Base-by-base conservation (phyloP, 1,140 invertebrate genomes). In the Drosophila rhopaloa region DNA sequence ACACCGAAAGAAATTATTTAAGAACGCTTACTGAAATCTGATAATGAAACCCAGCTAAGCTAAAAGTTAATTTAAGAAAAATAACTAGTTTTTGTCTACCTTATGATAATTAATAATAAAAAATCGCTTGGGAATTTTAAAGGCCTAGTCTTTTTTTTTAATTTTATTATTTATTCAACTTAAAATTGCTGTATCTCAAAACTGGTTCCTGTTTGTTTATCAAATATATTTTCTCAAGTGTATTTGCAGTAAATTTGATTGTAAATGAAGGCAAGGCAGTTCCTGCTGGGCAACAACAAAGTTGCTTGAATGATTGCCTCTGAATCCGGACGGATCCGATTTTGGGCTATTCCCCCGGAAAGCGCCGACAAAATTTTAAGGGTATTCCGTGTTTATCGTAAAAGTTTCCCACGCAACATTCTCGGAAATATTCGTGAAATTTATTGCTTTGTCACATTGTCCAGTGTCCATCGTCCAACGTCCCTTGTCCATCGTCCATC, bases 171-270 rank as follows among this genome's bases (percentile, higher is more conserved):
- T n/a, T n/a, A n/a, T n/a, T n/a, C n/a, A n/a, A n/a, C n/a, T n/a
- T 24, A 32, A 32, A 32, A 32, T 7, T 32, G 0, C 29, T 7
- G 29, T 1, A 32, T 32, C 6, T 1, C 1, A 7, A 32, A 32
- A 1, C 6, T 1, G 0, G 5, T 8, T 32, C 7, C 29, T 1
- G 29, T 4, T 8, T 8, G 1, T 0, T 1, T 32, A 8, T 32
- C 6, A 32, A 7, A 32, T 8, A 10, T 24, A 24, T 19, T 62
- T 63, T 32, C 13, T 11, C 4, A 24, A 46, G 73, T 85, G 75
- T 32, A 57, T 13, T 59, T 61, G 63, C 43, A 67, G 79, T 86
- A 86, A 86, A 86, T 73, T 80, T 84, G 65, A 84, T 84, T 84
- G 74, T 78, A 62, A 68, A 70, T 57, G 54, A 76, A 55, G 46